phyloP scores from a whole-genome alignment of 1,140 invertebrate species.

The Drosophila sturtevanti region DNA sequence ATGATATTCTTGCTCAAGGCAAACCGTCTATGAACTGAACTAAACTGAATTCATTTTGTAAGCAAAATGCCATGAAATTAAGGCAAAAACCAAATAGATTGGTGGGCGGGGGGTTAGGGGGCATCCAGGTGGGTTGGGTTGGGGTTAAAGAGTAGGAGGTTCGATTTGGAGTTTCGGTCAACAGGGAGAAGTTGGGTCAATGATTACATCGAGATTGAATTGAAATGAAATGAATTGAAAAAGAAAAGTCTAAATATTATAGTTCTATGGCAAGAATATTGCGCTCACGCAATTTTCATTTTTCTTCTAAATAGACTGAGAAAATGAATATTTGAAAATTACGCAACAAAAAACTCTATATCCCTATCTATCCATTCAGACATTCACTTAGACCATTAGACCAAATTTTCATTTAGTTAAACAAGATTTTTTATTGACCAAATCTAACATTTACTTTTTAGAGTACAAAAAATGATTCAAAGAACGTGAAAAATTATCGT shows the following conservation, averaged over 20 bases:
- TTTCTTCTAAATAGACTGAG: background rate
- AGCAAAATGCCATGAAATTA: constrained; percentile 27
- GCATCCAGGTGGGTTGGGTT: background rate
- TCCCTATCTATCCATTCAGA: no score
- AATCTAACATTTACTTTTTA: no score
- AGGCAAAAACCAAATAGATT: background rate
- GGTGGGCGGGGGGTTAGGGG: background rate
- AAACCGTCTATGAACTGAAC: constrained; percentile 45
- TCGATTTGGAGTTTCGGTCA: background rate
- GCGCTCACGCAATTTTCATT: constrained; percentile 3
- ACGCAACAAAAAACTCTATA: background rate
- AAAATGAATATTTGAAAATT: constrained; percentile 2
- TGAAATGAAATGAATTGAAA: constrained; percentile 1
- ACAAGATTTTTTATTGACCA: no score
- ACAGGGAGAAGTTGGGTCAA: background rate
- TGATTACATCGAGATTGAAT: constrained; percentile 10
- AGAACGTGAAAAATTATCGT: no score
- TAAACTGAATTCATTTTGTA: constrained; percentile 44
- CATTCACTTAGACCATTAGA: no score
- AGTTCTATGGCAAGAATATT: constrained; percentile 2
- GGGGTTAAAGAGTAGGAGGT: background rate
- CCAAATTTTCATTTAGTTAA: no score
- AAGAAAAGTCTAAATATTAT: background rate
- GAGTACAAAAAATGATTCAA: no score
- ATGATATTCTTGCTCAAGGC: constrained; percentile 48